phyloP scores from a whole-genome alignment of 2,113 vertebrate genomes.

The Muscicapa adusta region DNA sequence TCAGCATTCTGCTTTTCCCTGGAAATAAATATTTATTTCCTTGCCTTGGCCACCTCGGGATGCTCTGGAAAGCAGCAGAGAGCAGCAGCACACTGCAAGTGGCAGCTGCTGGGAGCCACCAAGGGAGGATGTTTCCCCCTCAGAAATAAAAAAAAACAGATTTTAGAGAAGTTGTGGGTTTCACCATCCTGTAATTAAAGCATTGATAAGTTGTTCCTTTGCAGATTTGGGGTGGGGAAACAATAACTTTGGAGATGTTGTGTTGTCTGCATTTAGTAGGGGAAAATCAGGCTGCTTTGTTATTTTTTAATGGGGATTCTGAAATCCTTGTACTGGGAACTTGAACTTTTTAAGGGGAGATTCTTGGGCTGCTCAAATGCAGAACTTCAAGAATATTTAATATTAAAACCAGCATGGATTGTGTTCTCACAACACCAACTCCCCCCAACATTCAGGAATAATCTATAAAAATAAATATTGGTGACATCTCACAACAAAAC shows the following conservation, averaged over 20 bases:
- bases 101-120: not conserved
- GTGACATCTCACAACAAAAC: not conserved
- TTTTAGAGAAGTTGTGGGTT: not conserved
- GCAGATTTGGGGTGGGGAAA: not conserved
- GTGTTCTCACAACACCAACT: not conserved
- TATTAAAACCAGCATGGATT: not conserved
- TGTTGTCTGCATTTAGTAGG: not conserved
- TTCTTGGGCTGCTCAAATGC: not conserved
- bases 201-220: not conserved
- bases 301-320: not conserved
- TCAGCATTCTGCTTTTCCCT: not conserved
- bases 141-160: not conserved
- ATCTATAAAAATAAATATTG: not conserved
- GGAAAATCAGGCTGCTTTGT: not conserved
- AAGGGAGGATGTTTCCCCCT: not conserved
- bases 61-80: slow-evolving; percentile 50
- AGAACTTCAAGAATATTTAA: not conserved
- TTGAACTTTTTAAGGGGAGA: not conserved
- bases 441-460: rapidly evolving
- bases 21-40: not conserved
- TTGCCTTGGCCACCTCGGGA: not conserved
- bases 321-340: not conserved
- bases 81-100: slow-evolving; percentile 59
- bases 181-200: not conserved
- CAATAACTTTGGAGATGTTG: not conserved